These are phyloP conservation scores for Halocynthia roretzi DNA, from an alignment of 23 tunicate species.

Conservation along the genomic window DNA sequence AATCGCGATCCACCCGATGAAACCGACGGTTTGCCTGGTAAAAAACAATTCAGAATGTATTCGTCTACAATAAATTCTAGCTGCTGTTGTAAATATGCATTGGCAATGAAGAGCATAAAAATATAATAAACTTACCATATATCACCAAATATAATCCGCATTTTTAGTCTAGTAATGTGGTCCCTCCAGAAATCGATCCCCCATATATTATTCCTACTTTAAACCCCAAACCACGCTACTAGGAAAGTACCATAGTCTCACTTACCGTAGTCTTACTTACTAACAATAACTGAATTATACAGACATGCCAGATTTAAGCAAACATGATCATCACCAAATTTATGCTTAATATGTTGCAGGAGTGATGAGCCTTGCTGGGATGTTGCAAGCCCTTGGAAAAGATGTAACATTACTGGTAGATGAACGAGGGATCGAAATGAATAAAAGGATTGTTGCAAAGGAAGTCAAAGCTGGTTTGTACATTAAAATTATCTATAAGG, in stretches of 20 bases:
- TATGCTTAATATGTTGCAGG: constrained; percentile 27
- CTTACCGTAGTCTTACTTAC: too few relatives aligned
- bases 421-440: constrained; percentile 19
- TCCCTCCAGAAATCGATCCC: too few relatives aligned
- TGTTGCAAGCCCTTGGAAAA: constrained; percentile 54
- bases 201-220: too few relatives aligned
- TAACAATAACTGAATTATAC: background rate
- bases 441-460: constrained; percentile 19
- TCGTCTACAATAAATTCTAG: background rate
- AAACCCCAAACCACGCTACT: too few relatives aligned
- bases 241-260: too few relatives aligned
- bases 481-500: background rate
- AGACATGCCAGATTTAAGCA: background rate
- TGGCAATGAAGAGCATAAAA: background rate
- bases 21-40: constrained; percentile 93
- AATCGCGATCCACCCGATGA: constrained; percentile 69
- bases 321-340: too few relatives aligned
- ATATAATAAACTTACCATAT: too few relatives aligned
- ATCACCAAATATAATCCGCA: too few relatives aligned
- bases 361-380: constrained; percentile 49
- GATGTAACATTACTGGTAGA: constrained; percentile 47
- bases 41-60: background rate
- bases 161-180: too few relatives aligned
- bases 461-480: constrained; percentile 17
- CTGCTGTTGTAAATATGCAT: background rate